Evolutionary conservation across 2,888 invertebrate genomes (phyloP).

Genomic region (Lasioglossum calceatum): DNA sequence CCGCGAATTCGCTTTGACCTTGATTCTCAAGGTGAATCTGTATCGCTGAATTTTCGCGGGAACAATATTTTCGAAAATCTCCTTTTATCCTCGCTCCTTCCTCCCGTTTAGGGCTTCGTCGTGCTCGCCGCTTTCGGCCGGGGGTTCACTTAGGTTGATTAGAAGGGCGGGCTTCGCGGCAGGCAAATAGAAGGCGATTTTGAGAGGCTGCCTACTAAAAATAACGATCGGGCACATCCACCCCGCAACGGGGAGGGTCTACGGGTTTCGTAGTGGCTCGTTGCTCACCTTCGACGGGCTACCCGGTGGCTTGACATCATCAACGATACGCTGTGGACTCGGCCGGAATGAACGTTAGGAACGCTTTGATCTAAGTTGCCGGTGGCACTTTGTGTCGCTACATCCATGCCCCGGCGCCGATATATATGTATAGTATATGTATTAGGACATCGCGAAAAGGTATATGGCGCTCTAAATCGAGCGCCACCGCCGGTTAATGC

Average conservation of each 20-base stretch:
- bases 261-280: conserved; percentile 28
- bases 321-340: conserved; percentile 65
- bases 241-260: conserved; percentile 8
- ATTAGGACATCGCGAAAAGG: conserved; percentile 50
- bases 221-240: conserved; percentile 47
- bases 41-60: not conserved
- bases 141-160: conserved; percentile 60
- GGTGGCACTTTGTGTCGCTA: conserved; percentile 58
- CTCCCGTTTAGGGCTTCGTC: not conserved
- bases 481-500: conserved; percentile 26
- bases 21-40: too few relatives aligned
- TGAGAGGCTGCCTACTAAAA: conserved; percentile 54
- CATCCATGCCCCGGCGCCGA: conserved; percentile 35
- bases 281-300: conserved; percentile 46
- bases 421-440: conserved; percentile 24
- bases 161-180: conserved; percentile 44
- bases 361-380: conserved; percentile 71
- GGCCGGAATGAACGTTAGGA: conserved; percentile 75
- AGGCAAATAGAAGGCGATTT: conserved; percentile 48
- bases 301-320: conserved; percentile 59
- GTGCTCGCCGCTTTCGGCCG: conserved; percentile 34
- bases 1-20: too few relatives aligned
- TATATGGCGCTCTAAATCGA: conserved; percentile 47
- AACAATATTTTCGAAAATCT: conserved; percentile 54
- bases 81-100: conserved; percentile 8